Evolutionary conservation across 2,888 invertebrate genomes (phyloP).

Genomic region (Tetranychus truncatus): DNA sequence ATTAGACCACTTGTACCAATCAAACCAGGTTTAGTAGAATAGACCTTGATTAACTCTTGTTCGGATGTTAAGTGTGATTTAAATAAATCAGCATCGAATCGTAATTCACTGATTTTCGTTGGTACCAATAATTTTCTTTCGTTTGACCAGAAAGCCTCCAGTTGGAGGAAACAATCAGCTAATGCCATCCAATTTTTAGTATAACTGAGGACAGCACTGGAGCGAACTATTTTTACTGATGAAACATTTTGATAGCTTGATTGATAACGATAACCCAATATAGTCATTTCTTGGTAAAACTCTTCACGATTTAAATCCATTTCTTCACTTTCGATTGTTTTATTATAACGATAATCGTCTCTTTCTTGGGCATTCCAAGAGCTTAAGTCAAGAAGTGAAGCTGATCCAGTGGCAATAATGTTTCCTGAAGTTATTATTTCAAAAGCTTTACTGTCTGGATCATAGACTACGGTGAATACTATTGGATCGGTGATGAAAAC

Average conservation of each 20-base stretch:
- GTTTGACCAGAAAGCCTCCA: conserved; percentile 23
- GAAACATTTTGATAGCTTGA: conserved; percentile 70
- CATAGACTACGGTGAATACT: background rate
- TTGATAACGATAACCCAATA: conserved; percentile 66
- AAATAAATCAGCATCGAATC: conserved; percentile 13
- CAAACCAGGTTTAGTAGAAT: background rate
- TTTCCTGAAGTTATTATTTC: background rate
- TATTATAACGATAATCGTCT: background rate
- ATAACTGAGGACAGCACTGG: conserved; percentile 51
- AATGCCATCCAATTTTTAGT: conserved; percentile 78
- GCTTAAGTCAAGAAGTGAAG: background rate
- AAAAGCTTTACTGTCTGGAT: background rate
- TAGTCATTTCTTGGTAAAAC: conserved; percentile 63
- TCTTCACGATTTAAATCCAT: conserved; percentile 37
- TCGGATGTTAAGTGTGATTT: background rate
- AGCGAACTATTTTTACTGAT: conserved; percentile 20
- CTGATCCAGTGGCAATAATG: background rate
- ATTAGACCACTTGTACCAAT: background rate
- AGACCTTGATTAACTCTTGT: background rate
- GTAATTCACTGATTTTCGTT: conserved; percentile 30
- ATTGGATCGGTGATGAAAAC: conserved; percentile 29
- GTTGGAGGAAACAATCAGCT: conserved; percentile 89
- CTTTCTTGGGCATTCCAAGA: background rate
- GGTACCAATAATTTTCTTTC: conserved; percentile 31
- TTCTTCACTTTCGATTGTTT: background rate